Base-by-base conservation (phyloP, 2,113 vertebrate genomes). In the Casuarius casuarius region DNA sequence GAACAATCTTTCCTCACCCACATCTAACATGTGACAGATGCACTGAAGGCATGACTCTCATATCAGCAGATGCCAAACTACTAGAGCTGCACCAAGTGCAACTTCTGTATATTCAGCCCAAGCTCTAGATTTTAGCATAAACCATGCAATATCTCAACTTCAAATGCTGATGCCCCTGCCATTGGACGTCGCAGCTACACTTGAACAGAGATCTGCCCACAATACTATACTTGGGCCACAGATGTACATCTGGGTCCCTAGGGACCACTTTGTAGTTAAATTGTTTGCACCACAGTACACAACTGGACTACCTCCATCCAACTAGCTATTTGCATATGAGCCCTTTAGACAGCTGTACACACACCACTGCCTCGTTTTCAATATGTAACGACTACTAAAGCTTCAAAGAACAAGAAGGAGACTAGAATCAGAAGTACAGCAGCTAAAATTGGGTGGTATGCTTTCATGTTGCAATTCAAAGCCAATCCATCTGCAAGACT, bases 151-250 rank as follows among this genome's bases (percentile, higher is more conserved):
- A 33, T 25, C 62, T 56, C 44, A 44, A 3, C 23, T 72, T 49
- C 58, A 52, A n/a, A 29, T 59, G 38, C 63, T 54, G 74, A 44
- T 18, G 51, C 26, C 67, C 31, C 61, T 38, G 49, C 12, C 20
- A 19, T 52, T 25, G 48, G 51, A n/a, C 33, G 33, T 14, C 10
- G 29, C 5, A 77, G 61, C 35, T 40, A 12, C 44, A 16, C 28
- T 83, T 9, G 4, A 76, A 18, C 33, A 8, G 33, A 23, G 44
- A 70, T 48, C 62, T n/a, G 51, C 15, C 56, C 87, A 35, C 1
- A 0, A 61, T 46, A 20, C 8, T 18, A 5, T 3, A 35, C 1
- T 0, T 38, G 70, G 15, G 28, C 31, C 56, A 31, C 68, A 31
- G 44, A 31, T 38, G 42, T 4, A 11, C 14, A 20, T 52, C 33